These are phyloP conservation scores for Coregonus ussuriensis DNA, from an alignment of 2,797 vertebrate species.

Conservation along the genomic window DNA sequence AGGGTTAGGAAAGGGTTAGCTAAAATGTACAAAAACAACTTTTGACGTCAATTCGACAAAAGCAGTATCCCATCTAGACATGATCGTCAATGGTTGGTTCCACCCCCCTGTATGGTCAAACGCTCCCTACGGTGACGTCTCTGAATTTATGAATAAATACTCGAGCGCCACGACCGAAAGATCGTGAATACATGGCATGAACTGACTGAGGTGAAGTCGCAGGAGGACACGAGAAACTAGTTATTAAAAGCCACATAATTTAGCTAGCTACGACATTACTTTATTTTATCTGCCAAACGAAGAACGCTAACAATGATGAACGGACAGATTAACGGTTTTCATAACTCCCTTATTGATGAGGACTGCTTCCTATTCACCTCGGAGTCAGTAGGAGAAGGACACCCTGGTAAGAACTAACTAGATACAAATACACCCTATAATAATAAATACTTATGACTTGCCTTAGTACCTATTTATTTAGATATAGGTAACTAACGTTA, in stretches of 20 bases:
- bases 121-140: slow-evolving; percentile 42
- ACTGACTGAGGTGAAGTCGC: neutral
- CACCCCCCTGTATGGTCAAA: slow-evolving; percentile 43
- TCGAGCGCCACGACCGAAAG: slow-evolving; percentile 51
- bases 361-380: slow-evolving; percentile 96
- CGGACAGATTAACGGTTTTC: slow-evolving; percentile 89
- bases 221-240: neutral
- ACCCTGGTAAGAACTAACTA: slow-evolving; percentile 83
- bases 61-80: no score
- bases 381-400: slow-evolving; percentile 94
- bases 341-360: slow-evolving; percentile 90
- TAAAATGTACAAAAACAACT: no score
- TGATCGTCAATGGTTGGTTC: no score
- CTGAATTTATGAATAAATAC: slow-evolving; percentile 61
- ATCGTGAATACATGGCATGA: neutral
- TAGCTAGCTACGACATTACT: no score
- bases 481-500: neutral
- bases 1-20: no score
- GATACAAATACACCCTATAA: neutral
- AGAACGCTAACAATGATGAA: slow-evolving; percentile 78
- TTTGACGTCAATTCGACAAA: no score
- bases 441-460: no score
- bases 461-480: neutral
- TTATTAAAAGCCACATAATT: neutral
- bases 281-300: neutral